A percentile compares a stretch with the other conserved stretches of the same genome.
These are phyloP conservation scores for Catostylus mosaicus DNA, from an alignment of 30 jellyfish, hydroid and myxozoan species.

Conservation along the genomic window DNA sequence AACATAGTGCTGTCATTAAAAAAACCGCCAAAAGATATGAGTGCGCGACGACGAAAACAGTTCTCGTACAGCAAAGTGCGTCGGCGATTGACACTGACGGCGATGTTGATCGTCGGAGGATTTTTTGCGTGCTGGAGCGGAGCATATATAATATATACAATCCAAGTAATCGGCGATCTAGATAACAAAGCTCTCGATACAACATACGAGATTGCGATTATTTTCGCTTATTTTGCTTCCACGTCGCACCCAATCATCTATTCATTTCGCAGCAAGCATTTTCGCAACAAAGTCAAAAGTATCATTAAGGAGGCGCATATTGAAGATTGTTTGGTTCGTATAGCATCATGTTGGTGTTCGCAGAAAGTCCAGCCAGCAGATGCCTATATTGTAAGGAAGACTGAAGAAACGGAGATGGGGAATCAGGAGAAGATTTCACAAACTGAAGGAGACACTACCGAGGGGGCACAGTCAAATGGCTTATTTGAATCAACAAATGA, in stretches of 20 bases:
- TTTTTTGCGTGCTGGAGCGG: conserved; percentile 63
- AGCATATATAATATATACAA: conserved; percentile 48
- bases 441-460: too few relatives aligned
- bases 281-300: conserved; percentile 26
- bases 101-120: conserved; percentile 37
- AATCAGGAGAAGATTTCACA: neutral
- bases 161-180: conserved; percentile 15
- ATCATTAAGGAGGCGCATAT: neutral
- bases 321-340: neutral
- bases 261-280: conserved; percentile 49
- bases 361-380: conserved; percentile 23
- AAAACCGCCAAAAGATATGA: conserved; percentile 32
- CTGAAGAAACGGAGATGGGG: conserved; percentile 5
- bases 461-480: too few relatives aligned
- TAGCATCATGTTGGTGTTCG: conserved; percentile 4
- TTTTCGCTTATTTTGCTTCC: conserved; percentile 58
- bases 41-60: conserved; percentile 34
- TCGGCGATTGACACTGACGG: conserved; percentile 47
- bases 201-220: conserved; percentile 16
- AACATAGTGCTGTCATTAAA: conserved; percentile 29
- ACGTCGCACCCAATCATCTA: conserved; percentile 64
- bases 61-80: conserved; percentile 49
- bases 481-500: too few relatives aligned
- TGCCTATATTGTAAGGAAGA: neutral
- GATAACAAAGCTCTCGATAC: conserved; percentile 10